Base-by-base conservation (phyloP, 1,140 invertebrate species). In the Amphibalanus amphitrite region DNA sequence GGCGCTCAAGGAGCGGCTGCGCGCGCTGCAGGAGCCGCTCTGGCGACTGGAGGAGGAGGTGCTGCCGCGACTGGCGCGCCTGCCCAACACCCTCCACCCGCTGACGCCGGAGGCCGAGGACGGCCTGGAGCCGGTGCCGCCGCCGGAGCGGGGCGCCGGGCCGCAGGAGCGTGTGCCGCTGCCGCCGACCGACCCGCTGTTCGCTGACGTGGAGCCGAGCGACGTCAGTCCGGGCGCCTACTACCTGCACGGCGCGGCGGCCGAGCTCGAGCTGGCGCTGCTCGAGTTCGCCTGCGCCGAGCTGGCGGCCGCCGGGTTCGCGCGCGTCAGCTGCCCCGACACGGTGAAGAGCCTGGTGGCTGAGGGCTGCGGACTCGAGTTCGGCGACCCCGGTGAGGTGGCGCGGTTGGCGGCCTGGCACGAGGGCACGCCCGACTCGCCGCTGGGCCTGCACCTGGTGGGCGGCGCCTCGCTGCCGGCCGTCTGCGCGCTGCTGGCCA, bases 341-440 rank as follows among this genome's bases (percentile, higher is more conserved):
- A 88, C 89, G 79, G 79, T 81, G 65, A 84, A 85, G 71, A 88
- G 87, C 77, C 75, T 86, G 0, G 77, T 90, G 28, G 80, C 89
- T 13, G 88, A 90, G 80, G 88, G 86, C 6, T 85, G 84, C 75
- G 85, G 86, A 25, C 74, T 82, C 23, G 79, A 86, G 77, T 84
- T 85, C 72, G 80, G 81, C 28, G 79, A 85, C 76, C 80, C 83
- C 1, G 75, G 77, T 26, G 73, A 79, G 28, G 80, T 83, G 8
- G 88, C 87, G 74, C 81, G 85, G 28, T 74, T 89, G 26, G 78
- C 85, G 73, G 76, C 77, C 64, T 79, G 83, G 68, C 69, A 74
- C 47, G 77, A 82, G 72, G 77, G 80, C 1, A 80, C 79, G 76
- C 74, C 79, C 15, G 78, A 84, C 38, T 81, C 78, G 38, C 29